Evolutionary conservation across 2,797 vertebrate species (phyloP).

Genomic region (Onychomys torridus): DNA sequence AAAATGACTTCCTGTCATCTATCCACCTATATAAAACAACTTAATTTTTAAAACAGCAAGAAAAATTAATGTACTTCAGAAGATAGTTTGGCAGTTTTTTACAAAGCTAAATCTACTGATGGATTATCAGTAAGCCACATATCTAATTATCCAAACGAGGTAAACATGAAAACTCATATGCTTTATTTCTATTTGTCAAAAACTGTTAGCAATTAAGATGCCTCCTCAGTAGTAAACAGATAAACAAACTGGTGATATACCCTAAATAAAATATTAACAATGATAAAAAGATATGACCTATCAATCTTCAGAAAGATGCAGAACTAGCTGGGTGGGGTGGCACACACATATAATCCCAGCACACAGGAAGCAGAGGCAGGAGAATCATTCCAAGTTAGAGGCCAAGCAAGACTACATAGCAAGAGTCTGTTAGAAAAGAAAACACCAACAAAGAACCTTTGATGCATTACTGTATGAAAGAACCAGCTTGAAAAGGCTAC

Average conservation of each 20-base stretch:
- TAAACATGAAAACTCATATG: conserved; percentile 13
- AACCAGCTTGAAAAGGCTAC: not conserved
- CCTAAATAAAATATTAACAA: not conserved
- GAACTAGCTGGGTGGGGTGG: not conserved
- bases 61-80: not conserved
- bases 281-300: not conserved
- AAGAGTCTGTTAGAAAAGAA: not conserved
- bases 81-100: conserved; percentile 6
- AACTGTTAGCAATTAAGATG: not conserved
- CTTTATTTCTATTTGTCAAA: conserved; percentile 42
- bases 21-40: not conserved
- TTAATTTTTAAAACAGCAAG: not conserved
- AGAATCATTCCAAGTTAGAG: not conserved
- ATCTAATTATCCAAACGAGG: not conserved
- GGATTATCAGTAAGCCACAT: not conserved
- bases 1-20: not conserved
- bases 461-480: not conserved
- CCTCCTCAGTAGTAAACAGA: not conserved
- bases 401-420: not conserved
- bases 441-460: not conserved
- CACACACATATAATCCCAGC: not conserved
- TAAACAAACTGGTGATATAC: not conserved
- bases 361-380: not conserved
- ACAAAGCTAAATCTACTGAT: conserved; percentile 1
- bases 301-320: not conserved